Conservation (phyloP, 2,113 vertebrate species). For the Ciconia boyciana region DNA sequence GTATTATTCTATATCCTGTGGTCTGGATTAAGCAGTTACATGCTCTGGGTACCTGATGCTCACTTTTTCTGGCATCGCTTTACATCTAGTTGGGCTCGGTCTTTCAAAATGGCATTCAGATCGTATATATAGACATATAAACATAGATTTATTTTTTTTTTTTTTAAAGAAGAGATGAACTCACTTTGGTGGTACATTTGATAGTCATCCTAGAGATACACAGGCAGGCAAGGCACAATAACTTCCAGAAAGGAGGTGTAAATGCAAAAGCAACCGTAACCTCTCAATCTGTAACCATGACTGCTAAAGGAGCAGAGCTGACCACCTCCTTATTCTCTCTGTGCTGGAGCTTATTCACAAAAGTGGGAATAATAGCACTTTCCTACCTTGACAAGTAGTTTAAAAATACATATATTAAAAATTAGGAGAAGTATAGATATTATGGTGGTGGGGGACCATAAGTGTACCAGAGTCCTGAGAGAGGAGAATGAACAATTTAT, state of each 20-base stretch:
- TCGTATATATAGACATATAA: not conserved
- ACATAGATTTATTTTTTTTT: too few relatives aligned
- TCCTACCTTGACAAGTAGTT: not conserved
- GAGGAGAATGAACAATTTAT: not conserved
- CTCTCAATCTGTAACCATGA: not conserved
- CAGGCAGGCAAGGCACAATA: not conserved
- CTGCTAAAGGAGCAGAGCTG: not conserved
- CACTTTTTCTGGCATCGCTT: not conserved
- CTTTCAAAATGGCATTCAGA: not conserved
- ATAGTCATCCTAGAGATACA: not conserved
- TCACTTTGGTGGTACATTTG: not conserved
- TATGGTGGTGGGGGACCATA: not conserved
- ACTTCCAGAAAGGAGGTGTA: not conserved
- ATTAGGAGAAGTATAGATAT: not conserved
- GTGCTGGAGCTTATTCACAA: not conserved
- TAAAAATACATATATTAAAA: not conserved
- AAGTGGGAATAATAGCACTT: not conserved
- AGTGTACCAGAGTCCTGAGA: not conserved
- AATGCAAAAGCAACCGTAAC: not conserved
- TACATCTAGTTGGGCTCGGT: accelerated
- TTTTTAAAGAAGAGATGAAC: not conserved
- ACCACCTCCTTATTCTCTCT: not conserved
- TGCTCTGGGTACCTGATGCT: not conserved
- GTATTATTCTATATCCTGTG: not conserved
- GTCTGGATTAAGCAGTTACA: not conserved